phyloP scores from a whole-genome alignment of 2,113 vertebrate species.

The Microtus montanus region DNA sequence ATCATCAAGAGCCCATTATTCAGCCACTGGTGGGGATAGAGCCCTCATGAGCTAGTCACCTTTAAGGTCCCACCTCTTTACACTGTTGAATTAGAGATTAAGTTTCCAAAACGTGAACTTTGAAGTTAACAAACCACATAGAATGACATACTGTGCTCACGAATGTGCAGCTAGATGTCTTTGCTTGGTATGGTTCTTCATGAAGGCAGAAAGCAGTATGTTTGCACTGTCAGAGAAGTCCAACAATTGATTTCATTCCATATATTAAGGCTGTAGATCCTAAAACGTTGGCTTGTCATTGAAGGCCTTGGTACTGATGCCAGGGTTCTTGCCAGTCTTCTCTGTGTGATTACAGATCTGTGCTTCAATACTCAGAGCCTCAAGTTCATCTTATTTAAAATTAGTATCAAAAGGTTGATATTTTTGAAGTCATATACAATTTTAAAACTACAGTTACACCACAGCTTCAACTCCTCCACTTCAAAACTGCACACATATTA shows the following conservation, averaged over 20 bases:
- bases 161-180: too few relatives aligned
- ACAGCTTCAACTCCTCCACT: not conserved
- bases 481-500: not conserved
- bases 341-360: not conserved
- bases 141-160: not conserved
- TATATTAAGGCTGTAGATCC: not conserved
- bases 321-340: rapidly evolving
- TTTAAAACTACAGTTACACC: not conserved
- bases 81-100: not conserved
- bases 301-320: not conserved
- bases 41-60: not conserved
- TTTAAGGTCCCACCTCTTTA: not conserved
- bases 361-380: not conserved
- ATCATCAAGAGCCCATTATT: not conserved
- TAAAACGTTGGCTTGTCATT: not conserved
- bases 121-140: not conserved
- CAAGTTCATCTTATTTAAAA: not conserved
- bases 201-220: not conserved
- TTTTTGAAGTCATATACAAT: not conserved
- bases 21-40: not conserved
- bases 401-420: not conserved
- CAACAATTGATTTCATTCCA: not conserved
- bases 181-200: not conserved
- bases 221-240: not conserved
- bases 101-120: not conserved